phyloP scores from a whole-genome alignment of 2,113 vertebrate species.

The Cygnus atratus region DNA sequence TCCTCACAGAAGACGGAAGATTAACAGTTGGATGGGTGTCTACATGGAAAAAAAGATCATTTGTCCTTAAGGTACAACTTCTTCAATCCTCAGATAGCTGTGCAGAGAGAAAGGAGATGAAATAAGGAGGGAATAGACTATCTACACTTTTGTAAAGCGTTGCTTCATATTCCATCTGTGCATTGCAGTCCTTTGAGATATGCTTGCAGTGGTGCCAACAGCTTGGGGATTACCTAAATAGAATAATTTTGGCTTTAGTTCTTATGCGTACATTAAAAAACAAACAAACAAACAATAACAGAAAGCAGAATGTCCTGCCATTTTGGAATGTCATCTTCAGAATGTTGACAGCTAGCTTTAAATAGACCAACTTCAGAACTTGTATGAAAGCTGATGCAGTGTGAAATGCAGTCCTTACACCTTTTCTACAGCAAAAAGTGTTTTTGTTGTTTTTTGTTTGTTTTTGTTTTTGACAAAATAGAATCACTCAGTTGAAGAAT shows the following conservation, averaged over 20 bases:
- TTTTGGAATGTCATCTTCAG: neutral
- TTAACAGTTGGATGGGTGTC: neutral
- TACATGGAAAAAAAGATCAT: neutral
- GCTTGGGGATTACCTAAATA: neutral
- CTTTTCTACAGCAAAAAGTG: neutral
- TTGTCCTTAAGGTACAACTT: neutral
- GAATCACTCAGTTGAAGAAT: neutral
- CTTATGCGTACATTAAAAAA: neutral
- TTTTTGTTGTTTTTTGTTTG: too few species aligned
- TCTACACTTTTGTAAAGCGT: neutral
- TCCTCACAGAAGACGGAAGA: neutral
- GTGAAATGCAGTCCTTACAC: neutral
- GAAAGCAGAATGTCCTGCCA: too few species aligned
- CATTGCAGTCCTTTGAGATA: neutral
- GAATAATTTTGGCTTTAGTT: neutral
- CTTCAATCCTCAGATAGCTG: neutral
- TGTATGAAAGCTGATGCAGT: neutral
- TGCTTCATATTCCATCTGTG: neutral
- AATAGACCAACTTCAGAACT: neutral
- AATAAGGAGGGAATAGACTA: neutral
- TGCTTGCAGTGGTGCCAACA: neutral
- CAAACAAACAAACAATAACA: neutral
- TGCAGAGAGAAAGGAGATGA: neutral
- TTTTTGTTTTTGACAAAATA: neutral
- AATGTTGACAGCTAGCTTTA: neutral